These are phyloP conservation scores for Protonibea diacanthus DNA, from an alignment of 2,797 vertebrate genomes.

Conservation along the genomic window DNA sequence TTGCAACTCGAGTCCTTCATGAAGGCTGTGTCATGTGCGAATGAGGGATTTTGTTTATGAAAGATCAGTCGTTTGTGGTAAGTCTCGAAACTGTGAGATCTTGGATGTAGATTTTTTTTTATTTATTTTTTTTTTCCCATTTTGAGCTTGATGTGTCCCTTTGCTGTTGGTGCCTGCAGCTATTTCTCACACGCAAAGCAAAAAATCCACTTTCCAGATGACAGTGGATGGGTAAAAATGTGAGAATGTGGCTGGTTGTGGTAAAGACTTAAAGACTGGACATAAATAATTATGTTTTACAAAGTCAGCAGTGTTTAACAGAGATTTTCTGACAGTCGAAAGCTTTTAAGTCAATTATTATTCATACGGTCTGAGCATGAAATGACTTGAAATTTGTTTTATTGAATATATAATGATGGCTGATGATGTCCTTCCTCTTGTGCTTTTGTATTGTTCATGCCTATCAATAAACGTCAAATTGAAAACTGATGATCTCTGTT, in stretches of 20 bases:
- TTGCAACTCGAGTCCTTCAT: conserved; percentile 24
- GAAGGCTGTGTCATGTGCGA: conserved; percentile 26
- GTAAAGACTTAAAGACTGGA: background rate
- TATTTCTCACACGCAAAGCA: conserved; percentile 20
- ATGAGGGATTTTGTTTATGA: conserved; percentile 28
- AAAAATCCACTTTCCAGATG: conserved; percentile 30
- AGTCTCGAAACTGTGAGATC: conserved; percentile 24
- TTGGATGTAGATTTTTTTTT: background rate
- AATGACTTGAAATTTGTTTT: background rate
- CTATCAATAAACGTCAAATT: background rate
- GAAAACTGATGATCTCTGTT: background rate
- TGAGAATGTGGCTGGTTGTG: conserved; percentile 1
- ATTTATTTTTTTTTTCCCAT: background rate
- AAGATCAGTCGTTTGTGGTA: conserved; percentile 35
- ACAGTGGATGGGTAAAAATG: background rate
- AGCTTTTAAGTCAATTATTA: background rate
- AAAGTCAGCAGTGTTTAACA: conserved; percentile 9
- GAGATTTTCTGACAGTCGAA: background rate
- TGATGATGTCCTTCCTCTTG: background rate
- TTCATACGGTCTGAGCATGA: background rate
- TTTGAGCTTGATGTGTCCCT: background rate
- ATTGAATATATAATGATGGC: background rate
- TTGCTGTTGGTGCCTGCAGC: conserved; percentile 19
- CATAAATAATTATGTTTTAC: background rate
- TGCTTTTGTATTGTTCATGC: background rate